phyloP scores from a whole-genome alignment of 1,140 invertebrate species.

The Bombus consobrinus region DNA sequence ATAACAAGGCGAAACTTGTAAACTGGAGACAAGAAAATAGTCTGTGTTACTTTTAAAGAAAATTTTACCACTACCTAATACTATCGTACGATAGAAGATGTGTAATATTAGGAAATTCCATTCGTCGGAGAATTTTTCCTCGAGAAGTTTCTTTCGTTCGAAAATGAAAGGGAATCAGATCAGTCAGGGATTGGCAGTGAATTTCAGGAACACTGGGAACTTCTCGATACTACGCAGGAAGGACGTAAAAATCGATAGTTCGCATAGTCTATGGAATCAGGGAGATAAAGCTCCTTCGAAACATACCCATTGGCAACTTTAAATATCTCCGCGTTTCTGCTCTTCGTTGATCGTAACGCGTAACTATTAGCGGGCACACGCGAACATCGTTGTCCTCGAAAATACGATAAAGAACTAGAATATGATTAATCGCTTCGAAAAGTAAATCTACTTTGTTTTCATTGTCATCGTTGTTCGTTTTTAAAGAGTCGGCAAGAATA shows the following conservation, averaged over 20 bases:
- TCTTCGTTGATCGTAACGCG: background rate
- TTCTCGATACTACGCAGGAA: background rate
- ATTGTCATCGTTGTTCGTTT: too few relatives aligned
- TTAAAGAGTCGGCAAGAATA: too few relatives aligned
- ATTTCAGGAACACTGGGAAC: constrained; percentile 26
- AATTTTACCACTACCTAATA: background rate
- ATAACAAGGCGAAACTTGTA: background rate
- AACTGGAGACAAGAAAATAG: too few relatives aligned
- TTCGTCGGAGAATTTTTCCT: background rate
- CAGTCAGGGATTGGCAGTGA: background rate
- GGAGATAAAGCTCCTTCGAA: constrained; percentile 28
- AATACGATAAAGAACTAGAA: too few relatives aligned
- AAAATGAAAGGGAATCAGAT: background rate
- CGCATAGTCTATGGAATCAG: background rate
- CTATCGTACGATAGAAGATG: background rate
- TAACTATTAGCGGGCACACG: too few relatives aligned
- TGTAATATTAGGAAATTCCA: background rate
- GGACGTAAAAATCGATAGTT: constrained; percentile 32
- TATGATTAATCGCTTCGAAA: too few relatives aligned
- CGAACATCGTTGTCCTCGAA: too few relatives aligned
- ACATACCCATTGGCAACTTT: background rate
- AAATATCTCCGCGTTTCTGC: background rate
- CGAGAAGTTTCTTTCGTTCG: background rate
- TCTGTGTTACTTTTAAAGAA: background rate
- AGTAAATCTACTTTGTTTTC: too few relatives aligned